phyloP scores from a whole-genome alignment of 2,888 invertebrate species.

The Zeuzera pyrina region DNA sequence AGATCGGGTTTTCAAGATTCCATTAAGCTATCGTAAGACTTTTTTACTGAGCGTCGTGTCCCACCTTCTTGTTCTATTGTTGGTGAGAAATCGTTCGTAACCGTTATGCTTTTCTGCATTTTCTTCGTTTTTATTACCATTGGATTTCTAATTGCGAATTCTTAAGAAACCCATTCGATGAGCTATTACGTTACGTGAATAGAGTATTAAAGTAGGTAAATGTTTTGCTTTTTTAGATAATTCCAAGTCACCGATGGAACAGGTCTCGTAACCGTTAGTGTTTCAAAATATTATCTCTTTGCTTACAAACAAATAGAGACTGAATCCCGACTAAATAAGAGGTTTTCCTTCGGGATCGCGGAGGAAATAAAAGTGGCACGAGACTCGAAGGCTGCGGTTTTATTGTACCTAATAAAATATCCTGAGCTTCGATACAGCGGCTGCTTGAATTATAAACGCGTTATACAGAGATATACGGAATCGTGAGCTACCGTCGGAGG shows the following conservation, averaged over 20 bases:
- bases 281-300: slow-evolving; percentile 28
- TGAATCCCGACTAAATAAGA: slow-evolving; percentile 34
- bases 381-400: slow-evolving; percentile 22
- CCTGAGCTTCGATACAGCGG: slow-evolving; percentile 19
- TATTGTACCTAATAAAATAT: slow-evolving; percentile 43
- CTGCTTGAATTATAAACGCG: slow-evolving; percentile 33
- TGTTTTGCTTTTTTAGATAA: slow-evolving; percentile 2
- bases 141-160: slow-evolving; percentile 9
- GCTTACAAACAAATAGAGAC: slow-evolving; percentile 35
- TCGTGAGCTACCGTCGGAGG: slow-evolving; percentile 15
- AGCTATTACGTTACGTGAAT: not conserved
- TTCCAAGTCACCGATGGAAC: slow-evolving; percentile 16
- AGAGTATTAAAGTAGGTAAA: no score
- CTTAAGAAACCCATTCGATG: not conserved
- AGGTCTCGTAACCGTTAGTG: slow-evolving; percentile 16
- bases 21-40: slow-evolving; percentile 42
- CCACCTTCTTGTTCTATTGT: slow-evolving; percentile 43
- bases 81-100: slow-evolving; percentile 51
- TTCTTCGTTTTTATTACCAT: slow-evolving; percentile 30
- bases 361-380: slow-evolving; percentile 33
- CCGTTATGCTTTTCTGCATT: slow-evolving; percentile 50
- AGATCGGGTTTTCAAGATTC: slow-evolving; percentile 46
- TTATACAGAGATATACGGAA: slow-evolving; percentile 18
- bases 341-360: slow-evolving; percentile 24
- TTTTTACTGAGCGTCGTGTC: slow-evolving; percentile 30